Evolutionary conservation across 2,888 invertebrate species (phyloP), one percentile per base, ranked within the genome.

Genomic region (Drosophila monieri): DNA sequence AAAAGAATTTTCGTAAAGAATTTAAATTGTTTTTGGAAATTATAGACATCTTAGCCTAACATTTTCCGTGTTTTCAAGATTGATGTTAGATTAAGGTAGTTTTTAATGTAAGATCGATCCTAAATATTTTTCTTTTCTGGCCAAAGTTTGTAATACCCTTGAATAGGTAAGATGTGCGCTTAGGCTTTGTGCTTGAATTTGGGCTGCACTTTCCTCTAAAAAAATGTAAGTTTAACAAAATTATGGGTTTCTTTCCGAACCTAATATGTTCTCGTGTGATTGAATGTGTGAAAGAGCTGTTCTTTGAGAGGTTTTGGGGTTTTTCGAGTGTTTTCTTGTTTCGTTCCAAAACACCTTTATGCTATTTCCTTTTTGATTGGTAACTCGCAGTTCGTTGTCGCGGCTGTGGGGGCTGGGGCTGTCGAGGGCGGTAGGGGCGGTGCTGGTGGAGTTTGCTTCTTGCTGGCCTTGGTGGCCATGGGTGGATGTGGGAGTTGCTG

Each of bases 331-430:
- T 12, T 21, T 43, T 43, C 43, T 47, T 18, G 39, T 21, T 44
- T 47, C n/a, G 6, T 35, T 35, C 14, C 35, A 14, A n/a, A 35
- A 35, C 6, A 18, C 71, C 59, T 66, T 78, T 89, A 88, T 75
- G 75, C 78, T 70, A 89, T 75, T 76, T 90, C 90, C 74, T 86
- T 85, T 79, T 90, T 90, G 80, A 90, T 89, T 85, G 86, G 80
- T 85, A 90, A 73, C 74, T 90, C 90, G 81, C 88, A 81, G 80
- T 90, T 90, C 85, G 89, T 89, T 88, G 89, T 83, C 72, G 78
- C 37, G 58, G 61, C 46, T 64, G 77, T 23, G 53, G 73, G 10
- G 57, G 39, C 4, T 41, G 74, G 32, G 43, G 49, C 1, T 25
- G 43, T 10, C 43, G 65, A 49, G 30, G 55, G 32, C 62, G 80